Conservation (phyloP, 2,888 invertebrate species). For the Deilephila elpenor region DNA sequence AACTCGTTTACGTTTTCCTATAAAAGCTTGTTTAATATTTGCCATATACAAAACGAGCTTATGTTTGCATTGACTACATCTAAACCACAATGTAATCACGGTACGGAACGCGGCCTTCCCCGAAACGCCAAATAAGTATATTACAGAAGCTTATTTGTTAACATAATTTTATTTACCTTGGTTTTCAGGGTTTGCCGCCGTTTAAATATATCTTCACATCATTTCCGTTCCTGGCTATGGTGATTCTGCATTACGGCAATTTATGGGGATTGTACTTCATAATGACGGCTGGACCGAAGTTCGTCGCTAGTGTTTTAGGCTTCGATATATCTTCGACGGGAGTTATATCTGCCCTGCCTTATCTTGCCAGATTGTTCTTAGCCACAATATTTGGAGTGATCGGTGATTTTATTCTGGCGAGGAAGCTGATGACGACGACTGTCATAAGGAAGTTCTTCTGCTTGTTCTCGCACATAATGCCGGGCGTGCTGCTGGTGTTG, state of each 20-base stretch:
- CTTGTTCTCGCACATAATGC: slow-evolving; percentile 85
- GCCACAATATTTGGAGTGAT: slow-evolving; percentile 89
- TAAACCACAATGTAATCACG: background rate
- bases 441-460: slow-evolving; percentile 87
- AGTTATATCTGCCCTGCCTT: slow-evolving; percentile 88
- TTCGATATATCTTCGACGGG: slow-evolving; percentile 90
- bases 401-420: slow-evolving; percentile 85
- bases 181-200: slow-evolving; percentile 87
- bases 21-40: slow-evolving; percentile 17
- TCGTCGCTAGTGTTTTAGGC: slow-evolving; percentile 88
- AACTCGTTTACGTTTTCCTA: slow-evolving; percentile 19
- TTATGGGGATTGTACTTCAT: slow-evolving; percentile 91
- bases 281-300: slow-evolving; percentile 90
- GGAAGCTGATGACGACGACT: slow-evolving; percentile 72
- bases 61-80: slow-evolving; percentile 2
- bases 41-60: slow-evolving; percentile 5
- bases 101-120: background rate
- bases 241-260: slow-evolving; percentile 89
- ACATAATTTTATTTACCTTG: slow-evolving; percentile 33
- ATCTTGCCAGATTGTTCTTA: slow-evolving; percentile 87
- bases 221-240: slow-evolving; percentile 88
- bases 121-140: background rate
- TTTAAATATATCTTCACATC: slow-evolving; percentile 86
- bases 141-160: background rate
- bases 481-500: slow-evolving; percentile 79